phyloP scores from a whole-genome alignment of 2,113 vertebrate genomes.

The Onychostruthus taczanowskii region DNA sequence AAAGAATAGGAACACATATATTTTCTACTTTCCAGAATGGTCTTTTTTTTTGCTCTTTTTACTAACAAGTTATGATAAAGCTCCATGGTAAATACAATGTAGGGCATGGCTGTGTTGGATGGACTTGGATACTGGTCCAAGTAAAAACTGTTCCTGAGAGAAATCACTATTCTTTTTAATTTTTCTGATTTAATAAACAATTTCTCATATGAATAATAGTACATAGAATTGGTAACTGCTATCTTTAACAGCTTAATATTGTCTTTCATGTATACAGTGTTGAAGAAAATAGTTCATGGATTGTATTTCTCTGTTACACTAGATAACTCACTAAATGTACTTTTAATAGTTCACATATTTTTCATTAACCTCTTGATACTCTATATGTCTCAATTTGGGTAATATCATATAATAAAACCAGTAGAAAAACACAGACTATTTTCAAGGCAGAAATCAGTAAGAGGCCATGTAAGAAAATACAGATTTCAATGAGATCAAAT shows the following conservation, averaged over 20 bases:
- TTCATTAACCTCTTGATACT: constrained; percentile 14
- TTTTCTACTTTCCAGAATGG: not conserved
- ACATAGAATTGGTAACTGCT: not conserved
- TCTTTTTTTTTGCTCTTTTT: not conserved
- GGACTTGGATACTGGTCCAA: not conserved
- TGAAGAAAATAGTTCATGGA: not conserved
- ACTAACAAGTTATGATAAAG: not conserved
- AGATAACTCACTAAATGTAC: not conserved
- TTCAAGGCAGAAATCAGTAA: not conserved
- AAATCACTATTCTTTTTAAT: not conserved
- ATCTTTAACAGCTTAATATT: not conserved
- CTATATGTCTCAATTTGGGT: not conserved
- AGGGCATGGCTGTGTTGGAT: rapidly evolving
- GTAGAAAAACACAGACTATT: not conserved
- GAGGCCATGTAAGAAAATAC: not conserved
- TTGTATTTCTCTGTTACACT: not conserved
- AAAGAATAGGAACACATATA: not conserved
- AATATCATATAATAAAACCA: not conserved
- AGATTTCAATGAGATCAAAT: not conserved
- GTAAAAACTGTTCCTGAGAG: not conserved
- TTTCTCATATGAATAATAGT: not conserved
- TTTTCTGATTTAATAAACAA: not conserved
- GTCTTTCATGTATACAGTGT: not conserved
- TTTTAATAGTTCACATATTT: not conserved
- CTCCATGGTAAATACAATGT: not conserved